A percentile compares a stretch with the other conserved stretches of the same genome.
phyloP scores from a whole-genome alignment of 2,888 invertebrate genomes.

The Zootermopsis nevadensis region DNA sequence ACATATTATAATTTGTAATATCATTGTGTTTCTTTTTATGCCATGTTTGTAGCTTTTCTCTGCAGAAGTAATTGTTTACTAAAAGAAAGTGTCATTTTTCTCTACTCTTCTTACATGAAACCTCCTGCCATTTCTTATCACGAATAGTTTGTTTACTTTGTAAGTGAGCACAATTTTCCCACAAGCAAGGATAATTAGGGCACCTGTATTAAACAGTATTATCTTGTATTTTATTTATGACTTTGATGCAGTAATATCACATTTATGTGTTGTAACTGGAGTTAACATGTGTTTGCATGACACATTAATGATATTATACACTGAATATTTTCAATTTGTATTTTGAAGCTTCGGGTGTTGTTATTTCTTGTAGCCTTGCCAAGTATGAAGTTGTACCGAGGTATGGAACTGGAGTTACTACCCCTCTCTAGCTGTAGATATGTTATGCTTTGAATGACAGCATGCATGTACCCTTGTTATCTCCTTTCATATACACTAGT shows the following conservation, averaged over 20 bases:
- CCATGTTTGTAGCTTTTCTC: too few relatives aligned
- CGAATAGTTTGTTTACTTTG: too few relatives aligned
- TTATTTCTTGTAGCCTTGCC: conserved; percentile 55
- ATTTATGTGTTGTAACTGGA: not conserved
- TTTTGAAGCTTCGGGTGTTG: conserved; percentile 11
- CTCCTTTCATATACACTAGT: conserved; percentile 11
- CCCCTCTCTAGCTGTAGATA: conserved; percentile 15
- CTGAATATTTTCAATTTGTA: conserved; percentile 1
- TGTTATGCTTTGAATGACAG: conserved; percentile 3
- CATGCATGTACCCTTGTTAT: not conserved
- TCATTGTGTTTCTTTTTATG: too few relatives aligned
- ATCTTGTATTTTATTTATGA: not conserved
- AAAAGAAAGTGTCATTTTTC: too few relatives aligned
- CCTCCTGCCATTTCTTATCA: too few relatives aligned
- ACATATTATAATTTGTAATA: too few relatives aligned
- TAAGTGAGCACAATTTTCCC: not conserved
- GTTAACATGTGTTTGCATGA: conserved; percentile 14
- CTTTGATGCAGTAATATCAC: not conserved
- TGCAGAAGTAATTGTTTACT: too few relatives aligned
- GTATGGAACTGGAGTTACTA: conserved; percentile 51
- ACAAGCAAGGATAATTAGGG: not conserved
- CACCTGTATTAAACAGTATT: not conserved
- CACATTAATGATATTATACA: conserved; percentile 4
- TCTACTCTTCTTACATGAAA: too few relatives aligned
- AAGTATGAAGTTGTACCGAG: conserved; percentile 54